Evolutionary conservation across 2,113 vertebrate genomes (phyloP).

Genomic region (Naja naja): DNA sequence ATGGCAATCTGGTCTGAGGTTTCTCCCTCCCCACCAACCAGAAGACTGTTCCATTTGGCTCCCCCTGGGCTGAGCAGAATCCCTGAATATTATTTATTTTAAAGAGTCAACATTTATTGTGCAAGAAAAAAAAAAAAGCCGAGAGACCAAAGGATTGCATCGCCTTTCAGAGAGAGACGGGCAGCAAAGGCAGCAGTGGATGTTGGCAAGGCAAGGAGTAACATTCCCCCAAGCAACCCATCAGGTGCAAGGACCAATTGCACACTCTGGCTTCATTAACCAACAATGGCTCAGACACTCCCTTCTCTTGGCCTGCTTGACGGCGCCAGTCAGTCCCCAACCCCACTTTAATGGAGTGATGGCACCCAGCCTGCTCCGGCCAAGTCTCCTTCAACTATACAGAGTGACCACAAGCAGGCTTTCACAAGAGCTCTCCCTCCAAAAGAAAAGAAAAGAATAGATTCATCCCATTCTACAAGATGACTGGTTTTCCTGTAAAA

Average conservation of each 20-base stretch:
- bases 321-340: background rate
- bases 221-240: background rate
- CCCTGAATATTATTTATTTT: slow-evolving; percentile 53
- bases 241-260: background rate
- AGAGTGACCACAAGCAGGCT: background rate
- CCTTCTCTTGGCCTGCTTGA: background rate
- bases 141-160: background rate
- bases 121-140: slow-evolving; percentile 37
- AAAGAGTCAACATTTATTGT: slow-evolving; percentile 60
- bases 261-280: background rate
- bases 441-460: background rate
- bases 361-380: background rate
- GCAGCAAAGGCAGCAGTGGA: slow-evolving; percentile 1
- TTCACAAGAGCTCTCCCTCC: background rate
- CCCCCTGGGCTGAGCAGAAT: slow-evolving; percentile 37
- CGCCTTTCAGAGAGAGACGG: background rate
- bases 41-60: background rate
- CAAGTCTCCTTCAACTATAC: background rate
- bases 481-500: background rate
- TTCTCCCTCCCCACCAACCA: background rate
- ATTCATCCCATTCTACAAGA: background rate
- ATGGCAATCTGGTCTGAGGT: no score
- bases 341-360: background rate
- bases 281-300: background rate
- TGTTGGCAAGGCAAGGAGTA: background rate